A percentile compares a stretch with the other conserved stretches of the same genome.
These are phyloP conservation scores for Tribolium madens DNA, from an alignment of 1,140 invertebrate species.

Conservation along the genomic window DNA sequence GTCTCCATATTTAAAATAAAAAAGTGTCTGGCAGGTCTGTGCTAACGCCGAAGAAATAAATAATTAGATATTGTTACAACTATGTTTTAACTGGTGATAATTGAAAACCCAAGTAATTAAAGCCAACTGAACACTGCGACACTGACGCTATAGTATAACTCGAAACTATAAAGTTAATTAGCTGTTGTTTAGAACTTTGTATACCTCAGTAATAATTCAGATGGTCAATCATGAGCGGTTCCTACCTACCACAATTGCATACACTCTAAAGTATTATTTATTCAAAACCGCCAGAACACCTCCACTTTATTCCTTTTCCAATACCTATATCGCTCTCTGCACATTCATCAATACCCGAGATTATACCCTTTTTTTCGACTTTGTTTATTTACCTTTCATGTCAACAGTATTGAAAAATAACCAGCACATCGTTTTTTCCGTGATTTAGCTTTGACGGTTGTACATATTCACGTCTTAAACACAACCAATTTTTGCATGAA, in stretches of 20 bases:
- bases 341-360: background rate
- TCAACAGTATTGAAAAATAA: background rate
- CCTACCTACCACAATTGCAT: background rate
- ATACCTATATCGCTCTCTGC: background rate
- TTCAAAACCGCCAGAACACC: background rate
- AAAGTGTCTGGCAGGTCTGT: background rate
- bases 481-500: background rate
- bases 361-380: background rate
- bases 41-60: background rate
- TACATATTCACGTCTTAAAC: background rate
- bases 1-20: slow-evolving; percentile 25
- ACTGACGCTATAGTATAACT: slow-evolving; percentile 43
- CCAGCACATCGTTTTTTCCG: background rate
- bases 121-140: slow-evolving; percentile 51
- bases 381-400: background rate
- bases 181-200: slow-evolving; percentile 50
- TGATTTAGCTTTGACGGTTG: background rate
- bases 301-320: background rate
- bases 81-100: slow-evolving; percentile 51
- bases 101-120: slow-evolving; percentile 56
- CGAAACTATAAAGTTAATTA: slow-evolving; percentile 52
- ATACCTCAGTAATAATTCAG: slow-evolving; percentile 49
- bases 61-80: slow-evolving; percentile 20
- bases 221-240: slow-evolving; percentile 45
- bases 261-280: background rate